Conservation (phyloP, 2,797 vertebrate species). For the Leuciscus waleckii region DNA sequence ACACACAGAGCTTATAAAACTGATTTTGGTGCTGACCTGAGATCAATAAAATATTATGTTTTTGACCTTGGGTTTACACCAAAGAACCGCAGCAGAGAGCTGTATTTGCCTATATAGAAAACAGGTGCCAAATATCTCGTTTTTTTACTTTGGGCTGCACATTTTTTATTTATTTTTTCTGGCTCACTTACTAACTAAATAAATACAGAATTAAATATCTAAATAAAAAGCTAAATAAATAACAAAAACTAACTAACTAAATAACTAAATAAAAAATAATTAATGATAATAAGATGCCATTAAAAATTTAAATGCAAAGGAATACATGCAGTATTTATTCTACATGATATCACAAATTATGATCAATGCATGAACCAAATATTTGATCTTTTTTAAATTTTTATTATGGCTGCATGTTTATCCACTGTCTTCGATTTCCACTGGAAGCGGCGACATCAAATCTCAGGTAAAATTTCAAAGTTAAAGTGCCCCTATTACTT, state of each 20-base stretch:
- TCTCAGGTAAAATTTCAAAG: background rate
- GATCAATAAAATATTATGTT: background rate
- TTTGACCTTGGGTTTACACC: background rate
- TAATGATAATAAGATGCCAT: background rate
- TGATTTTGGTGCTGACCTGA: background rate
- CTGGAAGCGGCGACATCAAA: background rate
- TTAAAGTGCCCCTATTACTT: too few relatives aligned
- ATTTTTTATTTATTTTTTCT: background rate
- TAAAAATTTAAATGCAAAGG: background rate
- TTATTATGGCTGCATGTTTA: background rate
- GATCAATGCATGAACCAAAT: background rate
- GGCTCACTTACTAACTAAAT: background rate
- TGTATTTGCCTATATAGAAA: background rate
- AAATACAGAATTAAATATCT: too few relatives aligned
- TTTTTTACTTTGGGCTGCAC: background rate
- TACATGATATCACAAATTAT: background rate
- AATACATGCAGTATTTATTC: background rate
- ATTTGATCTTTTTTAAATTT: background rate
- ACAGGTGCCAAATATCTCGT: background rate
- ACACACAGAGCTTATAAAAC: background rate
- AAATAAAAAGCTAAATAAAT: background rate
- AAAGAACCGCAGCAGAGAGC: background rate
- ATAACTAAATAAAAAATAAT: too few relatives aligned
- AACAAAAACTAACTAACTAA: background rate
- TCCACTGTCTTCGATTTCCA: background rate